A percentile compares a stretch with the other conserved stretches of the same genome.
These are phyloP conservation scores for Apis laboriosa DNA, from an alignment of 1,140 invertebrate species.

Conservation along the genomic window DNA sequence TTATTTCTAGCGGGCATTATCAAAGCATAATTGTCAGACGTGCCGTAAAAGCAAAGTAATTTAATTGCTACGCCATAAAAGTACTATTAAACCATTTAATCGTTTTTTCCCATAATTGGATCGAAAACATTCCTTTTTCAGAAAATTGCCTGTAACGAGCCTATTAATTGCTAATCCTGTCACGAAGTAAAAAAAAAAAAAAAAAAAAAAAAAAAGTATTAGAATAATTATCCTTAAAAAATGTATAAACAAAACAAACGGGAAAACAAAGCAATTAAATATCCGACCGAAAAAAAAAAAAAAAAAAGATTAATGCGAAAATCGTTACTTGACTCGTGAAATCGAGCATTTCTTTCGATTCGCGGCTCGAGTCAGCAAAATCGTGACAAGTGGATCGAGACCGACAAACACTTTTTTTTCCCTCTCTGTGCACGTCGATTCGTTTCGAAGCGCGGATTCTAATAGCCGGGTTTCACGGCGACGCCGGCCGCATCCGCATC, in stretches of 20 bases:
- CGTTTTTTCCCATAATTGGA: conserved; percentile 35
- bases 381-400: neutral
- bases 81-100: conserved; percentile 35
- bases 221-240: neutral
- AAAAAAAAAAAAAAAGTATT: neutral
- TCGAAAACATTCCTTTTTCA: conserved; percentile 32
- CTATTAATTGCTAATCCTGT: neutral
- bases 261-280: too few relatives aligned
- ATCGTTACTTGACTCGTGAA: neutral
- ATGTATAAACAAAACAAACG: neutral
- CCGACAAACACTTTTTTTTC: neutral
- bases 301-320: neutral
- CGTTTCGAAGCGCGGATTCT: neutral
- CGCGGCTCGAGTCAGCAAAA: neutral
- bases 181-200: neutral
- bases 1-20: conserved; percentile 7
- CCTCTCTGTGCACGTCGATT: neutral
- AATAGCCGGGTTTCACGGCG: conserved; percentile 2
- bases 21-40: conserved; percentile 19
- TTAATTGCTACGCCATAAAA: conserved; percentile 29
- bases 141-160: neutral
- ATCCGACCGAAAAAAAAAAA: too few relatives aligned
- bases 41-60: conserved; percentile 35
- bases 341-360: too few relatives aligned
- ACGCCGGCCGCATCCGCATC: conserved; percentile 29